Evolutionary conservation across 2,797 vertebrate species (phyloP), one percentile per base, ranked within the genome.

Genomic region (Zalophus californianus): DNA sequence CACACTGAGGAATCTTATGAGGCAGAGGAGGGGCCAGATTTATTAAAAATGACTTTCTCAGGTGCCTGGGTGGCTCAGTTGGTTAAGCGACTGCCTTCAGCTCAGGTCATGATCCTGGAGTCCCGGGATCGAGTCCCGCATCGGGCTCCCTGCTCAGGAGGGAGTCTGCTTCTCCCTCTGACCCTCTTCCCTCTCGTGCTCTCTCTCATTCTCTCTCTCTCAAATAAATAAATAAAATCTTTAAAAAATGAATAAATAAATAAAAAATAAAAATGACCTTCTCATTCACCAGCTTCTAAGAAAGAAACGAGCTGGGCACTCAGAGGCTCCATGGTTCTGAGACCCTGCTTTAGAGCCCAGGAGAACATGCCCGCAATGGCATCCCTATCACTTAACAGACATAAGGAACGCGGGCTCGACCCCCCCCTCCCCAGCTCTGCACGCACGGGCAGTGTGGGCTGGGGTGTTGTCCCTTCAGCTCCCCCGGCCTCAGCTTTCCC

Each of bases 381-480:
- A 23, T 23, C 38, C 58, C 23, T 0, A 11, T 35, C 66, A 66
- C 92, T 23, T 44, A 41, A 23, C 12, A 21, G 58, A 70, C 12
- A 3, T 2, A 2, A 11, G 20, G 38, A 48, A 23, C 32, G 10
- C 16, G 15, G 75, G 41, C 32, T 73, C 13, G 4, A 35, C 21
- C 10, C 41, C 23, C 27, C 12, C 21, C 10, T 35, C 23, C 27
- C 12, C 73, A 6, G 18, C 27, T 1, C 56, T n/a, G 20, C 32
- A 54, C 2, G 1, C 60, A 7, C 4, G 9, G 41, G 44, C 25
- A 41, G 54, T 15, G 1, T 1, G 29, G 88, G 54, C 35, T 32
- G 11, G 25, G 27, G 27, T 12, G 3, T 0, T 0, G 14, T 23
- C 5, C 48, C 15, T 58, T 56, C 8, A 6, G 12, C 70, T 66